A percentile compares a stretch with the other conserved stretches of the same genome.
phyloP scores from a whole-genome alignment of 1,140 invertebrate genomes.

The Bombyx mori region DNA sequence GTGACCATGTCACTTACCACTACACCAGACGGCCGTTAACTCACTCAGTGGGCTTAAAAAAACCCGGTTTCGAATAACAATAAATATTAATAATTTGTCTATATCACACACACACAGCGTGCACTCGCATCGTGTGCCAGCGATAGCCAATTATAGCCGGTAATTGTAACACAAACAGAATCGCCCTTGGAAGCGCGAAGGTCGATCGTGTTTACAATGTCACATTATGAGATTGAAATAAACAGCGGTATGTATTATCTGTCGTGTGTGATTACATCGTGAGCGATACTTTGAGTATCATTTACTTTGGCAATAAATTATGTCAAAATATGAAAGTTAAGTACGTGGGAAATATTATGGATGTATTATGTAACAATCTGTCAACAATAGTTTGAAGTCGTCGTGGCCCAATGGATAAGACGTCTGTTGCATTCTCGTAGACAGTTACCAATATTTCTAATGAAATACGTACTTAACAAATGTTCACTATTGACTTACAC shows the following conservation, averaged over 20 bases:
- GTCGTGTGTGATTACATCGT: background rate
- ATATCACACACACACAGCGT: too few relatives aligned
- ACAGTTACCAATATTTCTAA: too few relatives aligned
- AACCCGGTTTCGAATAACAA: too few relatives aligned
- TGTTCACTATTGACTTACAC: too few relatives aligned
- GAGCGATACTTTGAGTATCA: background rate
- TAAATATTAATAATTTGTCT: too few relatives aligned
- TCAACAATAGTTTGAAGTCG: too few relatives aligned
- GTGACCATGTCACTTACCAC: too few relatives aligned
- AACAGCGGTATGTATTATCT: background rate
- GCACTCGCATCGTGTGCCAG: background rate
- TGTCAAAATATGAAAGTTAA: background rate
- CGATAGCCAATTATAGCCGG: background rate
- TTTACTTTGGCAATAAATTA: background rate
- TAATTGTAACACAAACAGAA: background rate
- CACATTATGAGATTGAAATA: background rate
- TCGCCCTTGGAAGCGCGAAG: slow-evolving; percentile 1
- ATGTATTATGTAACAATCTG: background rate
- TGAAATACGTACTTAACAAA: too few relatives aligned
- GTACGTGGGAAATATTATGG: background rate
- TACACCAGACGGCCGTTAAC: too few relatives aligned
- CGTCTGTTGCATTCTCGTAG: too few relatives aligned
- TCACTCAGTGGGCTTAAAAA: too few relatives aligned
- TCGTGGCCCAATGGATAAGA: too few relatives aligned
- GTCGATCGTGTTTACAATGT: background rate